A percentile compares a stretch with the other conserved stretches of the same genome.
phyloP scores from a whole-genome alignment of 2,113 vertebrate species.

The Platycercus adscitus region DNA sequence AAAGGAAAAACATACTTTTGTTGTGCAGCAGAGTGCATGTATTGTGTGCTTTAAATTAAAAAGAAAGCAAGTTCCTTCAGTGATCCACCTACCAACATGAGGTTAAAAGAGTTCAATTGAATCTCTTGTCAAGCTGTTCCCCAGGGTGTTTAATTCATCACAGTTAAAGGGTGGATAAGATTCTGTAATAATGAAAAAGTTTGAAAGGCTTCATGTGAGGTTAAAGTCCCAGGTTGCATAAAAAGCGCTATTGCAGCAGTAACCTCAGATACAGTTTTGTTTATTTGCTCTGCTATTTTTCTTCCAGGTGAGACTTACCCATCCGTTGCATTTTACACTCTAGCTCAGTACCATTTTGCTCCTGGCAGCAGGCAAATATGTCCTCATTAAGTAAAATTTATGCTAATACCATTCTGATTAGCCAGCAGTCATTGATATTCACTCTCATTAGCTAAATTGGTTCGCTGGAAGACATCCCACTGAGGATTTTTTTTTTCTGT shows the following conservation, averaged over 20 bases:
- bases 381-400: constrained; percentile 63
- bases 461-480: constrained; percentile 43
- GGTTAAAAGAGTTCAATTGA: constrained; percentile 29
- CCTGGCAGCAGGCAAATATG: constrained; percentile 8
- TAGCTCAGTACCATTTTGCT: neutral
- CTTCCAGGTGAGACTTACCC: neutral
- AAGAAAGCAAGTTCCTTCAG: neutral
- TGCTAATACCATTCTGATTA: constrained; percentile 64
- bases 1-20: neutral
- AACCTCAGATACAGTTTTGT: neutral
- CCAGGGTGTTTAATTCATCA: constrained; percentile 47
- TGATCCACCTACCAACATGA: neutral
- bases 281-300: neutral
- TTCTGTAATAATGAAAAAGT: constrained; percentile 17
- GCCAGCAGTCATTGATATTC: constrained; percentile 60
- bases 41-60: neutral
- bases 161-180: constrained; percentile 28
- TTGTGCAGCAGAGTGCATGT: neutral
- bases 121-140: constrained; percentile 26
- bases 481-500: neutral
- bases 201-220: neutral
- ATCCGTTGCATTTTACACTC: neutral
- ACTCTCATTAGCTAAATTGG: constrained; percentile 58
- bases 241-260: neutral
- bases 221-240: neutral